Percentiles rank a stretch among this genome's conserved stretches.
Conservation (phyloP, 2,113 vertebrate genomes). For the Rhinichthys klamathensis region DNA sequence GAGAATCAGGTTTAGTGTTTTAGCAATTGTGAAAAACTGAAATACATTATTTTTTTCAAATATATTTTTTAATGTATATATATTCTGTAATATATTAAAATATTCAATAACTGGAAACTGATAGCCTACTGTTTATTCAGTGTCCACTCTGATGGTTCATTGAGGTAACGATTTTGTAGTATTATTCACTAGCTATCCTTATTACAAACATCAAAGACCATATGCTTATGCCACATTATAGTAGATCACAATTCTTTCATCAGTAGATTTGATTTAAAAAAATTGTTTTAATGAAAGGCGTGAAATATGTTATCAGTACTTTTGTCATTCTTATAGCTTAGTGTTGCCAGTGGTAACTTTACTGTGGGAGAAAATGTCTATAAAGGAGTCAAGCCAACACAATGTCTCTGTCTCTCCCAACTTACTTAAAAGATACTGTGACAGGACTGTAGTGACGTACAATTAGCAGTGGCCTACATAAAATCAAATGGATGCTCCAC, state of each 20-base stretch:
- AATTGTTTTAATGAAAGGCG: neutral
- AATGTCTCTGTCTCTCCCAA: neutral
- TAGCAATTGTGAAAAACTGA: too few relatives aligned
- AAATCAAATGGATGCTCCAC: constrained; percentile 32
- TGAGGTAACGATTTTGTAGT: neutral
- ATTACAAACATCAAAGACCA: neutral
- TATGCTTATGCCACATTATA: neutral
- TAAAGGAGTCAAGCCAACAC: constrained; percentile 15
- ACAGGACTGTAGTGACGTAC: constrained; percentile 45
- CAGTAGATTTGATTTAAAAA: neutral
- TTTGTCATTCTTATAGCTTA: too few relatives aligned
- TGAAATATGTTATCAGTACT: neutral
- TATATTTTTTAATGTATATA: too few relatives aligned
- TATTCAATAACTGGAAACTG: too few relatives aligned
- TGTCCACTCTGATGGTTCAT: too few relatives aligned
- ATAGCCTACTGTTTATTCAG: too few relatives aligned
- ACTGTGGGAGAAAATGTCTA: neutral
- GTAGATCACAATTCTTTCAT: neutral
- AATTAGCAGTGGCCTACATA: constrained; percentile 33
- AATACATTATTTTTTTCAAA: too few relatives aligned
- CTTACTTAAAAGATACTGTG: constrained; percentile 24
- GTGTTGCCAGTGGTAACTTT: constrained; percentile 17
- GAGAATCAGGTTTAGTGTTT: too few relatives aligned
- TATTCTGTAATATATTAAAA: neutral
- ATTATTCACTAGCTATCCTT: neutral